Conservation (phyloP, 2,797 vertebrate species). For the Carcharodon carcharias region DNA sequence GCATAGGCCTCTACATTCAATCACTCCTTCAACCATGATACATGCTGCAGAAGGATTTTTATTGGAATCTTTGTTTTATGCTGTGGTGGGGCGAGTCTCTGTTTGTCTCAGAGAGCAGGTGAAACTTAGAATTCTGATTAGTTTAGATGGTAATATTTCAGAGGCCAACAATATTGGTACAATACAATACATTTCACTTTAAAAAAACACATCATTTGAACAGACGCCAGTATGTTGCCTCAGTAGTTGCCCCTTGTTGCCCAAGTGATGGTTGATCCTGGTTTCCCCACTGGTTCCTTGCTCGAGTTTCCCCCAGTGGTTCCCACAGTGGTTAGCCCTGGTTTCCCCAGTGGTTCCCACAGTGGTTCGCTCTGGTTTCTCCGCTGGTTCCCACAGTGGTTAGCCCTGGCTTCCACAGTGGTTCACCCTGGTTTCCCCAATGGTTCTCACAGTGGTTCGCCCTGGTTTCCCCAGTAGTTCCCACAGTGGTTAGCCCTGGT, state of each 20-base stretch:
- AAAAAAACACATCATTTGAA: not conserved
- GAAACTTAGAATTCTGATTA: not conserved
- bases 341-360: not conserved
- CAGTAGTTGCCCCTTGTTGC: not conserved
- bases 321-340: not conserved
- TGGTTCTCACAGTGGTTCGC: not conserved
- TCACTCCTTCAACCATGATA: not conserved
- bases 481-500: not conserved
- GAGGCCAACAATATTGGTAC: not conserved
- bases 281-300: not conserved
- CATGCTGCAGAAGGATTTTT: not conserved
- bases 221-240: not conserved
- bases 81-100: not conserved
- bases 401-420: not conserved
- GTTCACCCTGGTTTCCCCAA: not conserved
- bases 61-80: not conserved
- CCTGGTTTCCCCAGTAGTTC: not conserved
- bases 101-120: not conserved
- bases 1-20: not conserved
- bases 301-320: not conserved
- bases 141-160: not conserved
- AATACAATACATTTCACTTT: not conserved
- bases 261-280: not conserved
- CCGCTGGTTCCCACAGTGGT: not conserved
- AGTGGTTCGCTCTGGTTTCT: not conserved